A percentile compares a stretch with the other conserved stretches of the same genome.
Evolutionary conservation across 2,888 invertebrate species (phyloP).

Genomic region (Phrixothrix hirtus): DNA sequence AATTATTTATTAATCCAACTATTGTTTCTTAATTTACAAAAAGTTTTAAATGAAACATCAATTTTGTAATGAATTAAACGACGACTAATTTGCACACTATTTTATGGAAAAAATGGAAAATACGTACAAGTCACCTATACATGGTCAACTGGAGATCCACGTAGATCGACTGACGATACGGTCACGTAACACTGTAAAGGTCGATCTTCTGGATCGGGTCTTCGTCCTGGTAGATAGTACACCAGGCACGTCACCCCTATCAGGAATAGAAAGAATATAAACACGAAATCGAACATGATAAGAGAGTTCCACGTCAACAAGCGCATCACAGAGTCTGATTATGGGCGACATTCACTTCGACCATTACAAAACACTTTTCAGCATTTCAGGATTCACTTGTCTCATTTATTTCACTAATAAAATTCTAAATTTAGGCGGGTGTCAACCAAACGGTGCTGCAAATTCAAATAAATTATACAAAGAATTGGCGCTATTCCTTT

Average conservation of each 20-base stretch:
- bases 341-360: conserved; percentile 38
- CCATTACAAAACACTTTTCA: conserved; percentile 31
- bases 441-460: too few relatives aligned
- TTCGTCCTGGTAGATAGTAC: conserved; percentile 74
- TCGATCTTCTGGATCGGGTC: conserved; percentile 58
- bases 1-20: too few relatives aligned
- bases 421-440: background rate
- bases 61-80: background rate
- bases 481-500: too few relatives aligned
- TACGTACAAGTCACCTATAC: conserved; percentile 41
- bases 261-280: conserved; percentile 83
- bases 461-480: too few relatives aligned
- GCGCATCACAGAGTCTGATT: conserved; percentile 67
- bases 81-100: background rate
- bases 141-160: conserved; percentile 53
- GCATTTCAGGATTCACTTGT: background rate
- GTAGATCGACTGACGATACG: conserved; percentile 45
- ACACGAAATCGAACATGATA: conserved; percentile 87
- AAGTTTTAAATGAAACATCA: too few relatives aligned
- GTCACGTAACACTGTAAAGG: conserved; percentile 54
- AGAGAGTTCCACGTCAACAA: conserved; percentile 83
- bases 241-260: conserved; percentile 81
- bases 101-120: background rate
- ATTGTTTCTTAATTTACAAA: too few relatives aligned
- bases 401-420: background rate